Base-by-base conservation (phyloP, 2,888 invertebrate species). In the Rhabditophanes sp. region DNA sequence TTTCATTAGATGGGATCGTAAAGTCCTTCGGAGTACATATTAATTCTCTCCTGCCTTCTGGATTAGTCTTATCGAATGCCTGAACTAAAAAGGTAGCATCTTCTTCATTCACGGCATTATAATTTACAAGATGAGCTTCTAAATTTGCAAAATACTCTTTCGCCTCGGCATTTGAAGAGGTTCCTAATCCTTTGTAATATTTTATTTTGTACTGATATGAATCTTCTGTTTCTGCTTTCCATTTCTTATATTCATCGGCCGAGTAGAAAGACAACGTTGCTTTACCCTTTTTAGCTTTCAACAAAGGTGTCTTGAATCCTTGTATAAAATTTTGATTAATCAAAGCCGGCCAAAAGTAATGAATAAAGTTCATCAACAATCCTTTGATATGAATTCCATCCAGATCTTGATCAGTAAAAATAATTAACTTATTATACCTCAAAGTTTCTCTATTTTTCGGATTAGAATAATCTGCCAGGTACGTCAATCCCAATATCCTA, bases 331-430 rank as follows among this genome's bases (percentile, higher is more conserved):
- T 64, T 2, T 32, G 30, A 43, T 78, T 78, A 11, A 96, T 66
- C 26, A 96, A 69, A 41, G 81, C 79, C 0, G 93, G 93, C 93
- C 93, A 96, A 66, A 90, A 88, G 66, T 82, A 80, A 67, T 93
- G 93, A 45, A 96, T 79, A 59, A 96, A 93, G 71, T 96, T 96
- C 34, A 96, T 87, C 29, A 96, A 73, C 9, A 96, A 71, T 3
- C 93, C 93, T 72, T 93, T 93, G 54, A 96, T 96, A 65, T 96
- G 93, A 0, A 90, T 90, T 16, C 93, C 93, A 63, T 96, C 93
- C 69, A 90, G 88, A 79, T 71, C 69, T 62, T 69, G 88, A 88
- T 93, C 90, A 30, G 93, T 88, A 88, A 93, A 88, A 44, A 93
- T 90, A 90, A 93, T 90, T 25, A 90, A 72, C 70, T 81, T 82